Conservation (phyloP, 1,140 invertebrate genomes). For the Dryas iulia region DNA sequence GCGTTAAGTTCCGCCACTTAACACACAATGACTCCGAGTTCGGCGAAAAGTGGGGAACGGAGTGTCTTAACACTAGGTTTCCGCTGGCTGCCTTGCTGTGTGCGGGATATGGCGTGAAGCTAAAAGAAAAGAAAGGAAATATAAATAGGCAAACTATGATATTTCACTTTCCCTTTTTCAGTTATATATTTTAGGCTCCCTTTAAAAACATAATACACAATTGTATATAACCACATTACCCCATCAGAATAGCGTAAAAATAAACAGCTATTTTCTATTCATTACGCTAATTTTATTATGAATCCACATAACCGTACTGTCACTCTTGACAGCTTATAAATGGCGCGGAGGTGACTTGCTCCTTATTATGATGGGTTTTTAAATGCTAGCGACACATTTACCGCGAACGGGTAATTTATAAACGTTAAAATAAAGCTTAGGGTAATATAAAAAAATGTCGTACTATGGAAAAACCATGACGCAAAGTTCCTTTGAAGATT, state of each 20-base stretch:
- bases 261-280: conserved; percentile 1
- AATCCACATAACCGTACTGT: conserved; percentile 65
- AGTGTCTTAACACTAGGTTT: no score
- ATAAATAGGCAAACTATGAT: no score
- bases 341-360: conserved; percentile 65
- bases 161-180: no score
- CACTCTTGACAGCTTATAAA: conserved; percentile 66
- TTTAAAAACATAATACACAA: no score
- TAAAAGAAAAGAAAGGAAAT: no score
- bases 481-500: neutral
- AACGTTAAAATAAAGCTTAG: conserved; percentile 26
- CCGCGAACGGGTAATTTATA: conserved; percentile 56
- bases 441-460: conserved; percentile 10
- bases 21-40: no score
- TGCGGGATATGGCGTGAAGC: no score
- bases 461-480: neutral
- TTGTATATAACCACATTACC: no score
- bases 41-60: no score
- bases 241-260: neutral
- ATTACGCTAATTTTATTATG: conserved; percentile 62
- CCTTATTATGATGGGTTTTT: conserved; percentile 68
- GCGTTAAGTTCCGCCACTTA: no score
- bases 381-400: conserved; percentile 66
- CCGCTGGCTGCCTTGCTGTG: no score
- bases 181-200: no score